A percentile compares a stretch with the other conserved stretches of the same genome.
Conservation (phyloP, 2,113 vertebrate species). For the Cynocephalus volans region DNA sequence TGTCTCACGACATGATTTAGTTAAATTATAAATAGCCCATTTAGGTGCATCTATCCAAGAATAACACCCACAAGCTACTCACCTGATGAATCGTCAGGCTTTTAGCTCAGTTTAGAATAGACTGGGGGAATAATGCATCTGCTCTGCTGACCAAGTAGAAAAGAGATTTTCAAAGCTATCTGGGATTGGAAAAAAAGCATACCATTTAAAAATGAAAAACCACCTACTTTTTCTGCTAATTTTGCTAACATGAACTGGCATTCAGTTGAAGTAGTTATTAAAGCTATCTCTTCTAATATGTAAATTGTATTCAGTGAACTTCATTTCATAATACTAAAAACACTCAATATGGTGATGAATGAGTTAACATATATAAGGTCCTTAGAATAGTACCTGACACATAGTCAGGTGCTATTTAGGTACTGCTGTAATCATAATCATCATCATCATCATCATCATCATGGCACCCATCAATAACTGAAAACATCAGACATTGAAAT, state of each 20-base stretch:
- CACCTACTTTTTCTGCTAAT: conserved; percentile 34
- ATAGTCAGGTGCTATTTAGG: not conserved
- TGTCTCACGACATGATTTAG: conserved; percentile 45
- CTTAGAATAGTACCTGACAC: not conserved
- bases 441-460: not conserved
- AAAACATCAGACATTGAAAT: not conserved
- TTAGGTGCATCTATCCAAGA: conserved; percentile 29
- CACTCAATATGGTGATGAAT: not conserved
- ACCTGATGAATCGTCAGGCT: conserved; percentile 16
- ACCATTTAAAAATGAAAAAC: conserved; percentile 43
- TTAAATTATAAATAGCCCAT: conserved; percentile 66
- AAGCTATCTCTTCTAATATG: not conserved
- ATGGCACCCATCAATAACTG: not conserved
- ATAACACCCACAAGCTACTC: conserved; percentile 59
- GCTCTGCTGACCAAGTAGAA: conserved; percentile 17
- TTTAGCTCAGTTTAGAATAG: conserved; percentile 55
- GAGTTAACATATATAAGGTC: not conserved
- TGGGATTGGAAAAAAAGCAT: not conserved
- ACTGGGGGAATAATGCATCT: not conserved
- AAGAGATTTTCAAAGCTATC: conserved; percentile 51
- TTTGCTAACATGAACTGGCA: conserved; percentile 43
- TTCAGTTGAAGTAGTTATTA: conserved; percentile 26
- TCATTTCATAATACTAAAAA: conserved; percentile 45
- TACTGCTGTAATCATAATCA: not conserved
- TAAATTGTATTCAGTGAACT: conserved; percentile 11